Evolutionary conservation across 2,797 vertebrate genomes (phyloP), one percentile per base, ranked within the genome.

Genomic region (Malacoctenus gilli): DNA sequence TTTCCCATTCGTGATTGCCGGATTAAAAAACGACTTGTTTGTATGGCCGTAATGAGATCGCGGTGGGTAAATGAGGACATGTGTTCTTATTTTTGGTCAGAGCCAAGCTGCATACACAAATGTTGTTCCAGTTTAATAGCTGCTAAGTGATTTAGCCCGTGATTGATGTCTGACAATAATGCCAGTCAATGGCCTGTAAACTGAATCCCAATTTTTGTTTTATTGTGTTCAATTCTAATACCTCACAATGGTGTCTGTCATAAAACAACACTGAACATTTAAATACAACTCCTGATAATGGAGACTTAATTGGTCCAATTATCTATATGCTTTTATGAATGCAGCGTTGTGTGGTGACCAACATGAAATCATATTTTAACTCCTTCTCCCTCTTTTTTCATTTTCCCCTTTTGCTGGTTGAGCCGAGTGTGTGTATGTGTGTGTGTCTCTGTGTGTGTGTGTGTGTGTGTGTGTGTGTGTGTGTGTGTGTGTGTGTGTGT

Each of bases 81-180:
- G 51, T 84, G 87, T 83, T 87, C 85, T 82, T 83, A 79, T 85
- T 86, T 79, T 83, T 71, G 20, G 70, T 49, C 55, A 11, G 59
- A 77, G 82, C 65, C 68, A 36, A 80, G 80, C 79, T 82, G 82
- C 66, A 68, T 72, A 86, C 75, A 80, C 82, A 85, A 87, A 86
- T 75, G 83, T 78, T 80, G 82, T 86, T 88, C 67, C 57, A 75
- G 58, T 79, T 83, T 83, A 87, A 86, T 85, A 82, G 72, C 68
- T 63, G 70, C 83, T 81, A 79, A 87, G 81, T 84, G 83, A 83
- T 75, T 82, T 51, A 48, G 50, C 40, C 56, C 23, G 13, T 88
- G 83, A 88, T 77, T 80, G 78, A 90, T 87, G 75, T 73, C 54
- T 74, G 70, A 75, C 74, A 77, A 62, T 78, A 76, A 75, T 71